Conservation (phyloP, 2,888 invertebrate species). For the Globia sparganii region DNA sequence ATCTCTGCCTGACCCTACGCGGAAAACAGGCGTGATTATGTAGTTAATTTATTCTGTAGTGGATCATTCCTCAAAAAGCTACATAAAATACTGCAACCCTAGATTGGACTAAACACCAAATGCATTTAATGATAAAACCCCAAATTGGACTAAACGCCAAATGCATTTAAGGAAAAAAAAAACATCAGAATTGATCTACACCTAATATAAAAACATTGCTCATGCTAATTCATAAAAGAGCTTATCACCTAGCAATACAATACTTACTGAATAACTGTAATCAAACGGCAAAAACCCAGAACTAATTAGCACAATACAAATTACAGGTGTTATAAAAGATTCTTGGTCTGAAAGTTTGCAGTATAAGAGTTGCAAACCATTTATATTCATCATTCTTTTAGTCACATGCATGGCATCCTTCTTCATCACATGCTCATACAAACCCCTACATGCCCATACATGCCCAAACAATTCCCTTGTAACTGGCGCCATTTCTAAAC, state of each 20-base stretch:
- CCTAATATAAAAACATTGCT: background rate
- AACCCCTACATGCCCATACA: too few relatives aligned
- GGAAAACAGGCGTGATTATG: background rate
- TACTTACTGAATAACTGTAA: background rate
- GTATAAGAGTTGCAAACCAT: background rate
- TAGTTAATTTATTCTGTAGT: background rate
- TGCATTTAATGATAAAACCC: too few relatives aligned
- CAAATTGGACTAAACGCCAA: too few relatives aligned
- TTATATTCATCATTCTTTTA: background rate
- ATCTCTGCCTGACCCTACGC: background rate
- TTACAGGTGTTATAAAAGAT: background rate
- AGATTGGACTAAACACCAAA: too few relatives aligned
- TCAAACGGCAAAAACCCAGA: constrained; percentile 2
- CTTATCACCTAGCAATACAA: constrained; percentile 6
- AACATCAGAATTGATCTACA: too few relatives aligned
- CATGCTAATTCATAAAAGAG: background rate
- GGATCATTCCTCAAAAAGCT: background rate
- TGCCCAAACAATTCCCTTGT: background rate
- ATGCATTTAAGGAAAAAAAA: too few relatives aligned
- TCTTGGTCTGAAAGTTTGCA: too few relatives aligned
- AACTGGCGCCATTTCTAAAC: background rate
- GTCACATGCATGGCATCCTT: background rate
- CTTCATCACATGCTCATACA: background rate
- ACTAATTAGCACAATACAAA: background rate
- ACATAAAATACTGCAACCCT: too few relatives aligned